A percentile compares a stretch with the other conserved stretches of the same genome.
Evolutionary conservation across 2,797 vertebrate genomes (phyloP).

Genomic region (Macroramphosus scolopax): DNA sequence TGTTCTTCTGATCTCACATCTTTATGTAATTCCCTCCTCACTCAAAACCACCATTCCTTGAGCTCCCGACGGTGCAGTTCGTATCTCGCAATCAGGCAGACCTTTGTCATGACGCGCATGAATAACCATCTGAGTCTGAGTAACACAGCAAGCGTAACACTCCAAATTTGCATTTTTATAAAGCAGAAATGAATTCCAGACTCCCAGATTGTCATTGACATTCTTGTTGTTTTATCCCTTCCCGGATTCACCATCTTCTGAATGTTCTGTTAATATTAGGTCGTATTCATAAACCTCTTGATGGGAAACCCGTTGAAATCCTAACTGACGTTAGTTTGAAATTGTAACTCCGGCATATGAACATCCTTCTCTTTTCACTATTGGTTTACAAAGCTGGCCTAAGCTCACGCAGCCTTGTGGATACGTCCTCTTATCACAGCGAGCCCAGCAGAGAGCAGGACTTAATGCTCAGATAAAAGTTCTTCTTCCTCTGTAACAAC

Average conservation of each 20-base stretch:
- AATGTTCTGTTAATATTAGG: slow-evolving; percentile 26
- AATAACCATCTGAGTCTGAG: slow-evolving; percentile 45
- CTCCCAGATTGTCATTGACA: slow-evolving; percentile 15
- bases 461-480: slow-evolving; percentile 22
- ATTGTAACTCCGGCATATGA: too few relatives aligned
- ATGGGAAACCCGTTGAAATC: too few relatives aligned
- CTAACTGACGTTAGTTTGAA: too few relatives aligned
- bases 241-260: not conserved
- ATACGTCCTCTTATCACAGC: slow-evolving; percentile 22
- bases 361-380: slow-evolving; percentile 4
- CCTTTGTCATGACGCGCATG: slow-evolving; percentile 52
- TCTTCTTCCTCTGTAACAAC: slow-evolving; percentile 14
- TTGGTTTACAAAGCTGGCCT: slow-evolving; percentile 6
- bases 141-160: slow-evolving; percentile 35
- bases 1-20: slow-evolving; percentile 50
- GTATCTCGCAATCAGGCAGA: slow-evolving; percentile 54
- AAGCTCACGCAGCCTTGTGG: slow-evolving; percentile 9
- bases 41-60: slow-evolving; percentile 31
- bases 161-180: slow-evolving; percentile 48
- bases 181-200: slow-evolving; percentile 26
- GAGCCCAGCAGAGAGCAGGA: slow-evolving; percentile 6
- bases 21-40: slow-evolving; percentile 51
- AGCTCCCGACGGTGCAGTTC: slow-evolving; percentile 43
- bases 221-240: slow-evolving; percentile 14
- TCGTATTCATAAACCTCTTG: slow-evolving; percentile 9